Conservation (phyloP, 2,113 vertebrate species). For the Megaleporinus macrocephalus region DNA sequence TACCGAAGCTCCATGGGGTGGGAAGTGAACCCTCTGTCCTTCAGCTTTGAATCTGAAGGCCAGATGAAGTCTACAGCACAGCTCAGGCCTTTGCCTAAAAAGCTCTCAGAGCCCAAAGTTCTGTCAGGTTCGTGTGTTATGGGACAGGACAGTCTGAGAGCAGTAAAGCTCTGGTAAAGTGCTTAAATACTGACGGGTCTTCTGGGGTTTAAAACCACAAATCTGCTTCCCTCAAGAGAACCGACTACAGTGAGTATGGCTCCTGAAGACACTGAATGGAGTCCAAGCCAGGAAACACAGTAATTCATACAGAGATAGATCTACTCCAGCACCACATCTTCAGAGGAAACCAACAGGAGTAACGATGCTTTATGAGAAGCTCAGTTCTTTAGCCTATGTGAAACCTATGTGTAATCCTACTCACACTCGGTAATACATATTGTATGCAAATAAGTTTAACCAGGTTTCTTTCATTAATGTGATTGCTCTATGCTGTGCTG, state of each 20-base stretch:
- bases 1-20: slow-evolving; percentile 4
- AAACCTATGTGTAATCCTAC: no score
- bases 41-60: not conserved
- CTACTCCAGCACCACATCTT: no score
- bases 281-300: slow-evolving; percentile 58
- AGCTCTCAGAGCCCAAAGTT: not conserved
- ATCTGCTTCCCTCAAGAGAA: slow-evolving; percentile 37
- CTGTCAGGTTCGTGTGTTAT: not conserved
- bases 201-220: slow-evolving; percentile 44
- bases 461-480: no score
- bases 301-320: slow-evolving; percentile 52
- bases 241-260: slow-evolving; percentile 44
- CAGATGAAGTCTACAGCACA: no score
- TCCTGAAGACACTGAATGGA: slow-evolving; percentile 61
- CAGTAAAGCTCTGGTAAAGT: slow-evolving; percentile 30
- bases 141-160: not conserved
- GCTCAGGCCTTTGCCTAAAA: no score
- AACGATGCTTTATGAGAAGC: no score
- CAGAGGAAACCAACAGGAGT: no score
- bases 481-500: no score
- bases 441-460: no score
- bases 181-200: slow-evolving; percentile 8
- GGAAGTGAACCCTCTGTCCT: not conserved
- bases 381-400: no score
- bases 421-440: no score